Base-by-base conservation (phyloP, 2,797 vertebrate genomes). In the Myoxocephalus aenaeus region DNA sequence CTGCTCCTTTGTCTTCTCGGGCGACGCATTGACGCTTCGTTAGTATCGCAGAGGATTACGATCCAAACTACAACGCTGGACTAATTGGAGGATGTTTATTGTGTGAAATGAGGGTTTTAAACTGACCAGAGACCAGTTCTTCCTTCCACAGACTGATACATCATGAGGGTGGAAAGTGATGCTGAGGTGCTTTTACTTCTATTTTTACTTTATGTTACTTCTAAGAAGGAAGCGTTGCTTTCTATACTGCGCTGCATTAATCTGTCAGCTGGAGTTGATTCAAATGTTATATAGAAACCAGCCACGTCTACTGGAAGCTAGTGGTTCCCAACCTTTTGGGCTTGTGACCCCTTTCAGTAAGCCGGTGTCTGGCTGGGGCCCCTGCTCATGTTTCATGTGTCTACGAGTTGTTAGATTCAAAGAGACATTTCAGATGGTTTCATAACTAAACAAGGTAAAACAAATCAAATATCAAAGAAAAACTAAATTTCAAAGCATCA, bases 21-120 rank as follows among this genome's bases (percentile, higher is more conserved):
- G 64, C 32, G 48, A 77, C 65, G 67, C 68, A 51, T 62, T 22
- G 25, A 27, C 62, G 65, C 40, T 25, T 34, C 53, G 48, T 74
- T 68, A 66, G 36, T 54, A 42, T 67, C 25, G 65, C 61, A 5
- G 27, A 53, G n/a, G 14, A 27, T 78, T 77, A 69, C 44, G 12
- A 77, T 57, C 40, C 57, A 40, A 80, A 78, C 44, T 70, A 38
- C 59, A 38, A 46, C 59, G 15, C 44, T 12, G 36, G 57, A 59
- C 54, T 65, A 63, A 83, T 65, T 74, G 51, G 59, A 51, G 69
- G 65, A 59, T 84, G 83, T 79, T 89, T 86, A 83, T 67, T 86
- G 73, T 38, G 57, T 64, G 59, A 53, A 75, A 70, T 56, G 12
- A 18, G 38, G 51, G 32, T 8, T 22, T 65, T 51, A 57, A 64